Evolutionary conservation across 2,113 vertebrate genomes (phyloP), one percentile per base, ranked within the genome.

Genomic region (Uria aalge): DNA sequence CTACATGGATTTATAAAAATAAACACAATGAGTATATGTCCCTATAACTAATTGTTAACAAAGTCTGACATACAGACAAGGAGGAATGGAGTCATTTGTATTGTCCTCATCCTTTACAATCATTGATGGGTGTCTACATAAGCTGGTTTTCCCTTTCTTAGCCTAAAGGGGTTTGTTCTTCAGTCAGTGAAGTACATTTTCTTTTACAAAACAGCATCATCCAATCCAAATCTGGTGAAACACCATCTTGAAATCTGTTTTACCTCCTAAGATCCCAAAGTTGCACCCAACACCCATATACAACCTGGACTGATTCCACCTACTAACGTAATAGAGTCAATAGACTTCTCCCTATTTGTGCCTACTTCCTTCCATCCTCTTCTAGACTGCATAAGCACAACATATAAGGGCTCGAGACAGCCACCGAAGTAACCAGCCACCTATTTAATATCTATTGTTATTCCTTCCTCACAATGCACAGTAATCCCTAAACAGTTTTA

Each of bases 271-370:
- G 7, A 21, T 63, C 56, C 52, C 30, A 59, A 62, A 78, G 26
- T 21, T 57, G 8, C 12, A 22, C 12, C 32, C 27, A 64, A 38
- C 12, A 36, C 3, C 10, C 1, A 24, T 57, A 48, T 29, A 26
- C 7, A n/a, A 8, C 13, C 27, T 41, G 20, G 11, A 38, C 3
- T 68, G 4, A 52, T 60, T 83, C 9, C 22, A 26, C 9, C 18
- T 67, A 30, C 4, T 22, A 41, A 18, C 0, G 0, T 34, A 76
- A 36, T 1, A 43, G 29, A 24, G 15, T 29, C 24, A 55, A 45
- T 5, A 67, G 32, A 9, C 1, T 62, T 80, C 24, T 34, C 15
- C 9, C 12, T 43, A 2, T 30, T n/a, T 15, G 20, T 73, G 8
- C 29, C 23, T 73, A 9, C 21, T 76, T 56, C 12, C 21, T 72